Percentiles rank a stretch among this genome's conserved stretches.
phyloP scores from a whole-genome alignment of 2,888 invertebrate genomes.

The Andrena marginata region DNA sequence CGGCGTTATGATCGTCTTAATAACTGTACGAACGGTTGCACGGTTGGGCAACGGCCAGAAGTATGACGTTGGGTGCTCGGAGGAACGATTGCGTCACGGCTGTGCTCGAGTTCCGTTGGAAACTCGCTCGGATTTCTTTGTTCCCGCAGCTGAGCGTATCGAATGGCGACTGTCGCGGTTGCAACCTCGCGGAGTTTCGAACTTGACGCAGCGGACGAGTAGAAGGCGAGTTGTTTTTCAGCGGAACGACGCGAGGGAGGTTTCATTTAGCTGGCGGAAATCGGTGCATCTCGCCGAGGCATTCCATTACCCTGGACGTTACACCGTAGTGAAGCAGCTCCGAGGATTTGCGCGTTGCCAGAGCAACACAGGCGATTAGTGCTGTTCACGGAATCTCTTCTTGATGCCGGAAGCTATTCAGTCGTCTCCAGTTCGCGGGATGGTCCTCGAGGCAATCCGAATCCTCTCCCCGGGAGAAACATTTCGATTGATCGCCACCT shows the following conservation, averaged over 20 bases:
- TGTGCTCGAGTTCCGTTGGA: neutral
- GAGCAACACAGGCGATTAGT: neutral
- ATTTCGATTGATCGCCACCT: neutral
- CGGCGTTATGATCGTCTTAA: constrained; percentile 35
- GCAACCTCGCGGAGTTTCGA: neutral
- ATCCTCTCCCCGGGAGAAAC: neutral
- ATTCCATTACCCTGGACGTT: too few species aligned
- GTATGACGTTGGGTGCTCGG: neutral
- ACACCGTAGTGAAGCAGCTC: too few species aligned
- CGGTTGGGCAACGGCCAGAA: constrained; percentile 34
- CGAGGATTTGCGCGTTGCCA: neutral
- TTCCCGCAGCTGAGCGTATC: neutral
- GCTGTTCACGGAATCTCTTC: neutral
- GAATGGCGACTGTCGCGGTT: too few species aligned
- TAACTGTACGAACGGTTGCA: constrained; percentile 22
- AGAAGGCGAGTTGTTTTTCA: too few species aligned
- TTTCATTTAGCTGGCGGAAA: too few species aligned
- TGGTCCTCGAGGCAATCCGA: neutral
- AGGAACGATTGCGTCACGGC: constrained; percentile 26
- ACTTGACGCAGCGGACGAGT: too few species aligned
- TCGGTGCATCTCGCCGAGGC: too few species aligned
- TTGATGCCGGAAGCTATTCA: neutral
- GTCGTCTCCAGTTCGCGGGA: neutral
- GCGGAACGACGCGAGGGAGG: too few species aligned
- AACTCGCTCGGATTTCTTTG: constrained; percentile 9